Evolutionary conservation across 2,888 invertebrate genomes (phyloP).

Genomic region (Microctonus aethiopoides): DNA sequence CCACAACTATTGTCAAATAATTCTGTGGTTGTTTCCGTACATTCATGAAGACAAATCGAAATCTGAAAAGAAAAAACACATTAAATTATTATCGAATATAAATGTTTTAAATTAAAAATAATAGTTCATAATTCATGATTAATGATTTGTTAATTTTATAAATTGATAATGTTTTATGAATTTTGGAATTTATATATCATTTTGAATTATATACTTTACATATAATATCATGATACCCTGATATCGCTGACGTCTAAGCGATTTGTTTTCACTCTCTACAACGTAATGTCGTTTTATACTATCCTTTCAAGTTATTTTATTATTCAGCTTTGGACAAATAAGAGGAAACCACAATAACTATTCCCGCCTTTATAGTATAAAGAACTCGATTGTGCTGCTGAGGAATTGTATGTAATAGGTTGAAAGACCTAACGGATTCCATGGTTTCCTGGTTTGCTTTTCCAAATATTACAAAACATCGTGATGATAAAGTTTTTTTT

Average conservation of each 20-base stretch:
- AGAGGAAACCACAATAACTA: background rate
- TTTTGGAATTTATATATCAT: too few relatives aligned
- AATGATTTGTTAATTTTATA: too few relatives aligned
- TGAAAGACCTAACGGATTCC: slow-evolving; percentile 38
- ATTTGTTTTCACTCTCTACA: slow-evolving; percentile 56
- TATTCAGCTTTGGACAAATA: slow-evolving; percentile 33
- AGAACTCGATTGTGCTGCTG: slow-evolving; percentile 11
- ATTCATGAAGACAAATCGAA: too few relatives aligned
- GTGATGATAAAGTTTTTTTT: background rate
- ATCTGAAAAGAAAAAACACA: too few relatives aligned
- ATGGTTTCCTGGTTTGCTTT: slow-evolving; percentile 59
- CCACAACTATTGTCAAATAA: too few relatives aligned
- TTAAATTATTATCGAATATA: too few relatives aligned
- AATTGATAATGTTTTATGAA: too few relatives aligned
- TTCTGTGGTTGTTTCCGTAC: too few relatives aligned
- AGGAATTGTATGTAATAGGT: slow-evolving; percentile 17
- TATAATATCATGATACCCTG: too few relatives aligned
- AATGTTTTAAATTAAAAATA: too few relatives aligned
- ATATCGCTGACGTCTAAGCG: slow-evolving; percentile 56
- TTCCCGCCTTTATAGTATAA: background rate
- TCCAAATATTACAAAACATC: slow-evolving; percentile 53
- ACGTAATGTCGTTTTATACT: slow-evolving; percentile 48
- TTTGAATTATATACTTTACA: too few relatives aligned
- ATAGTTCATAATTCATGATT: too few relatives aligned
- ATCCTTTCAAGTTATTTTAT: slow-evolving; percentile 46